These are phyloP conservation scores for Zapus hudsonius DNA, from an alignment of 2,113 vertebrate genomes.

Conservation along the genomic window DNA sequence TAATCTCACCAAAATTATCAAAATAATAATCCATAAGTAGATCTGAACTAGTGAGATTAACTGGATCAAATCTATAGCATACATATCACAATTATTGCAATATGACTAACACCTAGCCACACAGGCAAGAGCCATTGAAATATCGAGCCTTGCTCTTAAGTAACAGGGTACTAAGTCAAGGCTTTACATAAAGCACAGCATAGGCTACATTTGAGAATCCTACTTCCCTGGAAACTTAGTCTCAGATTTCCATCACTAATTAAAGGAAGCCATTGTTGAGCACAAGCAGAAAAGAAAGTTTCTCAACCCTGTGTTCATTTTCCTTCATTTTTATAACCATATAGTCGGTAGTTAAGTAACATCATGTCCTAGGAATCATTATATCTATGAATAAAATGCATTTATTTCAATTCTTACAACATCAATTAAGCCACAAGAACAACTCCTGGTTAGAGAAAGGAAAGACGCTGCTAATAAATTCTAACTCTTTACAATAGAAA, in stretches of 20 bases:
- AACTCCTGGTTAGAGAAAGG: constrained; percentile 19
- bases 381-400: constrained; percentile 42
- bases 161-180: not conserved
- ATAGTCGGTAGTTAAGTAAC: constrained; percentile 20
- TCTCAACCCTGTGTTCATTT: not conserved
- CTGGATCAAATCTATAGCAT: not conserved
- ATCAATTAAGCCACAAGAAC: not conserved
- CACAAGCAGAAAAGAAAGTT: not conserved
- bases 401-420: constrained; percentile 46
- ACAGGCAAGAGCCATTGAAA: not conserved
- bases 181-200: not conserved
- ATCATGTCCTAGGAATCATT: not conserved
- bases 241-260: not conserved
- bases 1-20: constrained; percentile 23
- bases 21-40: not conserved
- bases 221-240: not conserved
- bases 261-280: constrained; percentile 2
- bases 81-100: constrained; percentile 18
- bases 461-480: not conserved
- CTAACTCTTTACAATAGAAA: not conserved
- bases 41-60: not conserved
- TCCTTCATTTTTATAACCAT: not conserved
- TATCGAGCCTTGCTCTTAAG: not conserved
- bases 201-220: not conserved
- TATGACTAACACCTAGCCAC: not conserved